Evolutionary conservation across 2,797 vertebrate genomes (phyloP), one percentile per base, ranked within the genome.

Genomic region (Stomatorhinus walkeri): DNA sequence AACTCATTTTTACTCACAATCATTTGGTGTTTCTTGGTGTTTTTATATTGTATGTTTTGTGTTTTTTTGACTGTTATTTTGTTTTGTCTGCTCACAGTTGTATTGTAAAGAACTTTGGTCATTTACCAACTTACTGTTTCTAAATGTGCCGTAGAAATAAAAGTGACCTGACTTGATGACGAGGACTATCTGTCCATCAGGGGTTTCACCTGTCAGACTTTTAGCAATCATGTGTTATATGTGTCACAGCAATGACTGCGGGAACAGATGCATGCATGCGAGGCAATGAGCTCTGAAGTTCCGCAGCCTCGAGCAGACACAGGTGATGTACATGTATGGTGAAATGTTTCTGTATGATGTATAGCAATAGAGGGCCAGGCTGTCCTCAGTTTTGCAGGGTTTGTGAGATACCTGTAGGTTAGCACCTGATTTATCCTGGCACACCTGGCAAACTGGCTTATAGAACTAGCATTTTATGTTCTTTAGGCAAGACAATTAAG

Each of bases 391-490:
- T 10, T 10, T 83, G 43, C 43, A 3, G n/a, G 79, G 6, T 49
- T 46, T 54, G 51, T 79, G 81, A 84, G 46, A 49, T 84, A 49
- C 81, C 46, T 84, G 76, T 81, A 40, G 46, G 76, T 81, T 81
- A 84, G 43, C 81, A 49, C 81, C 81, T 22, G 81, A 84, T 84
- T 49, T 48, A 49, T 22, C 46, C 43, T 22, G 1, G 1, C 79
- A 24, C n/a, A 24, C 40, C 3, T 46, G 46, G n/a, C 40, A 24
- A 83, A 48, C 5, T 83, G 16, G n/a, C 36, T 83, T 83, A 24
- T 61, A 84, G 43, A 83, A 7, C 48, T 48, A 83, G 8, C 40
- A 5, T 43, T 49, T 24, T 22, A 48, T 84, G 40, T 46, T 49
- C 43, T 84, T 24, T 49, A 22, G 19, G 46, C 43, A 49, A 24